A percentile compares a stretch with the other conserved stretches of the same genome.
Evolutionary conservation across 2,113 vertebrate genomes (phyloP).

Genomic region (Lipophrys pholis): DNA sequence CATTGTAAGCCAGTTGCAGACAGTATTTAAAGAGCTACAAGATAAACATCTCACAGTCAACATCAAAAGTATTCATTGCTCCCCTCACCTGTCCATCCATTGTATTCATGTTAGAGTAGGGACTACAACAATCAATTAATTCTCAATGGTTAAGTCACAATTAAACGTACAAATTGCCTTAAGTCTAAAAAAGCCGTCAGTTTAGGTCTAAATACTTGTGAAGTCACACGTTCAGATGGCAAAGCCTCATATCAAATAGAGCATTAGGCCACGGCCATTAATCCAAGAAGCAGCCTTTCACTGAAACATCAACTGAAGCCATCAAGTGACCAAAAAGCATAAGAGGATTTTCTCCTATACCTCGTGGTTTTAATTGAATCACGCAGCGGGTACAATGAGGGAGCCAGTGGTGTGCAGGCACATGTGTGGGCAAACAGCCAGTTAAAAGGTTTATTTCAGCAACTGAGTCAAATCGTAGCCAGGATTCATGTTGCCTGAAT

Average conservation of each 20-base stretch:
- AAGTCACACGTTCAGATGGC: constrained; percentile 16
- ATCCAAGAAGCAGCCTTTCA: constrained; percentile 27
- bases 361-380: constrained; percentile 46
- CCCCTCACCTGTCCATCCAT: no score
- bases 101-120: no score
- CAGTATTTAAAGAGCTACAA: no score
- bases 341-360: constrained; percentile 53
- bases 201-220: neutral
- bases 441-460: neutral
- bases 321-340: constrained; percentile 41
- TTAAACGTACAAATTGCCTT: neutral
- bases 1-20: no score
- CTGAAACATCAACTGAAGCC: constrained; percentile 32
- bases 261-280: constrained; percentile 1
- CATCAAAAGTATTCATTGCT: no score
- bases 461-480: neutral
- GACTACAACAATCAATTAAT: no score
- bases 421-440: neutral
- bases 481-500: neutral
- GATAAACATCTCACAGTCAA: no score
- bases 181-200: neutral
- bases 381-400: constrained; percentile 13
- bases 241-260: neutral
- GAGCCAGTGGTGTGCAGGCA: neutral
- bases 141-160: no score